Evolutionary conservation across 2,113 vertebrate genomes (phyloP).

Genomic region (Microtus oregoni): DNA sequence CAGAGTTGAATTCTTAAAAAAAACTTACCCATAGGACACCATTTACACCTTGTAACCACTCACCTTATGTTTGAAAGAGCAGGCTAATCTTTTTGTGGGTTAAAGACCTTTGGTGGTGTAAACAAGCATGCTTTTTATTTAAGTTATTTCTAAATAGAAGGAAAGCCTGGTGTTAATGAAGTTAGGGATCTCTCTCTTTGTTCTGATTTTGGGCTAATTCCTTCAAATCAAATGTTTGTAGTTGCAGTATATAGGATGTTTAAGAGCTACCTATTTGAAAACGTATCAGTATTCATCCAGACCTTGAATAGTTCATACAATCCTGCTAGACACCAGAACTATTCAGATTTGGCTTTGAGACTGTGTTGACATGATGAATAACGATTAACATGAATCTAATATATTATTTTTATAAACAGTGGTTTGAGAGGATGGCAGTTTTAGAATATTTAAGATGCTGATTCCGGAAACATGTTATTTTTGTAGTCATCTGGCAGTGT

Average conservation of each 20-base stretch:
- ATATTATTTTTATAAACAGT: conserved; percentile 76
- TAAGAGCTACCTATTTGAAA: conserved; percentile 61
- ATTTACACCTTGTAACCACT: neutral
- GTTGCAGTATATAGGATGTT: neutral
- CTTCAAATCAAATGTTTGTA: conserved; percentile 44
- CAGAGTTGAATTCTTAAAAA: conserved; percentile 48
- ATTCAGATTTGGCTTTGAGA: conserved; percentile 70
- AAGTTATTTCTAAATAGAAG: conserved; percentile 54
- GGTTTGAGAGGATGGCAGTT: conserved; percentile 41
- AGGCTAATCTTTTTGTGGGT: neutral
- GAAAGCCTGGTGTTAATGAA: conserved; percentile 5
- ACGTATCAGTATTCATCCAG: conserved; percentile 54
- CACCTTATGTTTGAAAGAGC: conserved; percentile 2
- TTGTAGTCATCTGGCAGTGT: conserved; percentile 47
- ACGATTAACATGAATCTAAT: conserved; percentile 47
- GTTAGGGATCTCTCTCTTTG: neutral
- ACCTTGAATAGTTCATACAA: conserved; percentile 73
- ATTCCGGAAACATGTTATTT: conserved; percentile 67
- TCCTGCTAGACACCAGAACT: conserved; percentile 56
- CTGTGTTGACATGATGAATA: conserved; percentile 59
- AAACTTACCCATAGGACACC: conserved; percentile 36
- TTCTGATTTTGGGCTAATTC: neutral
- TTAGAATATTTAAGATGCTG: conserved; percentile 67
- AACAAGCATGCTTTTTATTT: conserved; percentile 42
- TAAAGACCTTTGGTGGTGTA: conserved; percentile 31